A percentile compares a stretch with the other conserved stretches of the same genome.
These are phyloP conservation scores for Vanessa tameamea DNA, from an alignment of 1,140 invertebrate genomes.

Conservation along the genomic window DNA sequence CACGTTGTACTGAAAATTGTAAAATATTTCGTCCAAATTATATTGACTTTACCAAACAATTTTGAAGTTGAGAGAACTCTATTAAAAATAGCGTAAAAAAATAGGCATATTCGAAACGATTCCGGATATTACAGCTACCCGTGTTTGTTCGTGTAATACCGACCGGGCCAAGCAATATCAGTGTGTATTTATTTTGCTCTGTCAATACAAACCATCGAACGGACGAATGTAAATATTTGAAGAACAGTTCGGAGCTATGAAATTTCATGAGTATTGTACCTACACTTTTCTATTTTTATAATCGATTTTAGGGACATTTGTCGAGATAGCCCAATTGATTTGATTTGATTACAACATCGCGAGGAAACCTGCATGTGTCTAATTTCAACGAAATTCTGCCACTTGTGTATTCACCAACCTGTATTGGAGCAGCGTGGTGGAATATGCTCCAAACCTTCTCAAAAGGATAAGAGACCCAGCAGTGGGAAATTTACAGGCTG, in stretches of 20 bases:
- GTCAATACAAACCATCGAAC: conserved; percentile 45
- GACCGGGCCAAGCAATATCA: conserved; percentile 34
- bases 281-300: neutral
- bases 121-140: conserved; percentile 21
- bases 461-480: too few relatives aligned
- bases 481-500: too few relatives aligned
- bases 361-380: too few relatives aligned
- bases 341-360: too few relatives aligned
- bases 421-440: too few relatives aligned
- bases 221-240: conserved; percentile 47
- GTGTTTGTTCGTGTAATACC: conserved; percentile 26
- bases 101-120: conserved; percentile 11
- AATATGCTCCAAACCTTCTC: too few relatives aligned
- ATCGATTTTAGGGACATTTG: neutral
- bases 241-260: conserved; percentile 31
- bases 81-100: neutral
- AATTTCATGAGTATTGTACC: conserved; percentile 18
- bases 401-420: too few relatives aligned
- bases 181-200: conserved; percentile 37
- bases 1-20: too few relatives aligned
- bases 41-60: conserved; percentile 6
- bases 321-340: neutral
- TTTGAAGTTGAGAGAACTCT: neutral
- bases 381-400: too few relatives aligned
- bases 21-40: neutral